Base-by-base conservation (phyloP, 2,888 invertebrate species). In the Phaonia tiefii region DNA sequence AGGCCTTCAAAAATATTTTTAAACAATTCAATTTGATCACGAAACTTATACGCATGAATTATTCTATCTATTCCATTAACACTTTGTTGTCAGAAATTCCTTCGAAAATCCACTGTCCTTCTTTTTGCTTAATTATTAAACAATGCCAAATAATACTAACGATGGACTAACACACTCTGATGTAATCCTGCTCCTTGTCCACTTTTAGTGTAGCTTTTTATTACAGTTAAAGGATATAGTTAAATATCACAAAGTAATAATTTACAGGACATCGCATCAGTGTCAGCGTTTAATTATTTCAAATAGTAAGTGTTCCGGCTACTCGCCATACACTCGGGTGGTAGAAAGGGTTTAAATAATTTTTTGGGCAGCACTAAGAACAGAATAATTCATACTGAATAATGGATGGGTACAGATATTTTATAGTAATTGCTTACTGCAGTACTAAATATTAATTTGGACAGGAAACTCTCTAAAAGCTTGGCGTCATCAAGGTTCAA, bases 211-310 rank as follows among this genome's bases (percentile, higher is more conserved):
- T 8, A 31, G 31, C 63, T 69, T 71, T 22, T 65, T 46, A 44
- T 46, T 51, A 25, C 60, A 31, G n/a, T n/a, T 31, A 74, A 17
- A 67, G 75, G 81, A 75, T 75, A 81, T 75, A 78, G 75, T 78
- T 75, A 81, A 81, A 75, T 81, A 81, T 75, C 75, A 75, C 63
- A 72, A 81, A 78, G 81, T 81, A 78, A 78, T 81, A 78, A 72
- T 78, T 81, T 75, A 75, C 67, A 72, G 17, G 71, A 54, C 63
- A 63, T 66, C 31, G 39, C 56, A 56, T 70, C 71, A 46, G 67
- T 80, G 73, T 80, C 80, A 80, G 76, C 73, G 73, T 70, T 74
- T 80, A 80, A 80, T 80, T 80, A 76, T 80, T 76, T 67, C 69
- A 65, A 73, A 70, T 63, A 60, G 63, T n/a, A 49, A 51, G 22